A percentile compares a stretch with the other conserved stretches of the same genome.
Evolutionary conservation across 2,113 vertebrate genomes (phyloP).

Genomic region (Gorilla gorilla): DNA sequence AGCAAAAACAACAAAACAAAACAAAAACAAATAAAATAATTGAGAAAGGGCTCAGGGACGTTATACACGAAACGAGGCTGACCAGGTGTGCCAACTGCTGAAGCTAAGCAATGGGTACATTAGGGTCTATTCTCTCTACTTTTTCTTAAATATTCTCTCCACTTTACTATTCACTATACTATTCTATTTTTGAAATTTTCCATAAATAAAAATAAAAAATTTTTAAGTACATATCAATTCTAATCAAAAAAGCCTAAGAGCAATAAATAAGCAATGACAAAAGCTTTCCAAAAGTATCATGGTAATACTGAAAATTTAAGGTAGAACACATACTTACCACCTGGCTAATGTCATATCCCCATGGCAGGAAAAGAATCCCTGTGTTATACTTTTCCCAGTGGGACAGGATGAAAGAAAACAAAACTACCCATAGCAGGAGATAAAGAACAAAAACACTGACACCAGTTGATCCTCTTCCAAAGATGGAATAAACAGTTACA

Average conservation of each 20-base stretch:
- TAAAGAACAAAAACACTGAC: slow-evolving; percentile 94
- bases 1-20: too few relatives aligned
- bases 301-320: not conserved
- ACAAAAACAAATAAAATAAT: not conserved
- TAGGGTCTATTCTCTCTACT: not conserved
- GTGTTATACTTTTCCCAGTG: slow-evolving; percentile 99
- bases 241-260: slow-evolving; percentile 21
- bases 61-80: not conserved
- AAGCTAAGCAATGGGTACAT: not conserved
- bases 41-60: not conserved
- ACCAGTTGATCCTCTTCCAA: slow-evolving; percentile 92
- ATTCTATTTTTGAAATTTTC: slow-evolving; percentile 10
- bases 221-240: slow-evolving; percentile 1
- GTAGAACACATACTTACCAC: slow-evolving; percentile 88
- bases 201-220: not conserved
- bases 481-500: slow-evolving; percentile 98
- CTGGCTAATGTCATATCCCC: slow-evolving; percentile 99
- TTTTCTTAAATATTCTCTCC: not conserved
- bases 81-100: not conserved
- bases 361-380: slow-evolving; percentile 97
- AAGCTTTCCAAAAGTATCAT: not conserved
- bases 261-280: not conserved
- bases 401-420: slow-evolving; percentile 98
- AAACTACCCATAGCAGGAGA: slow-evolving; percentile 96
- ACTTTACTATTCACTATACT: not conserved